These are phyloP conservation scores for Cryptocephalus primarius DNA, from an alignment of 2,888 invertebrate genomes.

Conservation along the genomic window DNA sequence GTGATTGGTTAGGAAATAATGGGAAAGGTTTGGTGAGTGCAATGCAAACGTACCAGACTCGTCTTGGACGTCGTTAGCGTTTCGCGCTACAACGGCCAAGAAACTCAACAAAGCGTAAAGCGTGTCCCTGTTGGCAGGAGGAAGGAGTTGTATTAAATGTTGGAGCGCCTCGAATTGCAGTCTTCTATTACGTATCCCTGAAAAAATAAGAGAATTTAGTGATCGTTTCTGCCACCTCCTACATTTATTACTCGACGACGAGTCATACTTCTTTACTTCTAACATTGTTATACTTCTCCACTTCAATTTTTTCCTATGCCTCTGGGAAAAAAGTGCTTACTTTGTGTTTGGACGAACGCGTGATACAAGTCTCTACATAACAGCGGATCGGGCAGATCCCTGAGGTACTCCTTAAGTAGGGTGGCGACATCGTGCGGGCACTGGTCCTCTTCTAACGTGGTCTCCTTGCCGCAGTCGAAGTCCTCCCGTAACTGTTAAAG, in stretches of 20 bases:
- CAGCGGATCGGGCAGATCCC: constrained; percentile 86
- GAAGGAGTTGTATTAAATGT: constrained; percentile 74
- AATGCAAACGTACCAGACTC: constrained; percentile 19
- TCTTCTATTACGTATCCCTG: constrained; percentile 73
- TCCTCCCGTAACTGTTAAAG: constrained; percentile 68
- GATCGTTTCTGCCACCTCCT: too few relatives aligned
- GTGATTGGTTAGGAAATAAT: too few relatives aligned
- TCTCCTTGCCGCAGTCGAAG: constrained; percentile 72
- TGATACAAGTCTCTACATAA: constrained; percentile 81
- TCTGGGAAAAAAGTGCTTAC: constrained; percentile 44
- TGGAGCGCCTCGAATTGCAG: constrained; percentile 75
- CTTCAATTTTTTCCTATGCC: too few relatives aligned
- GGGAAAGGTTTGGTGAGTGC: too few relatives aligned
- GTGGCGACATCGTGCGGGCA: constrained; percentile 92
- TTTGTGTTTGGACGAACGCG: constrained; percentile 84
- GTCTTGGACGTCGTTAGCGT: constrained; percentile 54
- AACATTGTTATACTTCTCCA: too few relatives aligned
- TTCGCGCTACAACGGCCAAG: constrained; percentile 63
- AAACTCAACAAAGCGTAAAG: constrained; percentile 73
- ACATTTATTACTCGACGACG: too few relatives aligned
- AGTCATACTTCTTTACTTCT: too few relatives aligned
- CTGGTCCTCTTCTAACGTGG: constrained; percentile 63
- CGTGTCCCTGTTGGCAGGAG: constrained; percentile 82
- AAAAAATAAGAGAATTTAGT: constrained; percentile 2
- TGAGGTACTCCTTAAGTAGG: constrained; percentile 82